A percentile compares a stretch with the other conserved stretches of the same genome.
These are phyloP conservation scores for Paracanthobrama guichenoti DNA, from an alignment of 2,113 vertebrate genomes.

Conservation along the genomic window DNA sequence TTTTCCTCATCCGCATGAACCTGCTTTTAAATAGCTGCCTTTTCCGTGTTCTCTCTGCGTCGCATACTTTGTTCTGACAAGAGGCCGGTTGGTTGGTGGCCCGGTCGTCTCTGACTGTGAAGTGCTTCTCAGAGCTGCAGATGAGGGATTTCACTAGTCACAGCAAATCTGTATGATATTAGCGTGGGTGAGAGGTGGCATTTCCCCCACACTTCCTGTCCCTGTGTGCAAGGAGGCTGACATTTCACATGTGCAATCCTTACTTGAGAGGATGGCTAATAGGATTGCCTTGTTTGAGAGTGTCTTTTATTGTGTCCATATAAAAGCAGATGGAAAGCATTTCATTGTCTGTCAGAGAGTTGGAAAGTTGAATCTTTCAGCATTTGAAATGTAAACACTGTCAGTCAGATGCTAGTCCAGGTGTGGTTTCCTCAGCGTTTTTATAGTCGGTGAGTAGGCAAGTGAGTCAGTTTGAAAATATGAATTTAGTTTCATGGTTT, in stretches of 20 bases:
- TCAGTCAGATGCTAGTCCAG: not conserved
- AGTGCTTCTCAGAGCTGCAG: slow-evolving; percentile 10
- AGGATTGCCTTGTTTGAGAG: not conserved
- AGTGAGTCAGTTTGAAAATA: slow-evolving; percentile 3
- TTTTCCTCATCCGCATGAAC: not conserved
- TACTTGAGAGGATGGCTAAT: slow-evolving; percentile 8
- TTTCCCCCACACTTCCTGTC: slow-evolving; percentile 34
- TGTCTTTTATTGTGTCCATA: not conserved
- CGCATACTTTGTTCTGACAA: slow-evolving; percentile 3
- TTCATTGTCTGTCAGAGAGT: not conserved
- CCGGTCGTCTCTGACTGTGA: not conserved
- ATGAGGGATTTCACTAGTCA: slow-evolving; percentile 20
- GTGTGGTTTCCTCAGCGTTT: not conserved
- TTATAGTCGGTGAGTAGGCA: not conserved
- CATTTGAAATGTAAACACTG: not conserved
- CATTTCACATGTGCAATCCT: slow-evolving; percentile 30
- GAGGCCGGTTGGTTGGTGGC: slow-evolving; percentile 8
- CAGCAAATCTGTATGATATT: slow-evolving; percentile 30
- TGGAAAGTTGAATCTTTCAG: not conserved
- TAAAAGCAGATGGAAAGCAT: not conserved
- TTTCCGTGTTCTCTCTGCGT: not conserved
- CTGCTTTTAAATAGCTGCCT: not conserved
- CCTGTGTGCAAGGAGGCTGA: not conserved
- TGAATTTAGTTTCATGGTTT: not conserved
- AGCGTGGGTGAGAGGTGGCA: slow-evolving; percentile 19